Evolutionary conservation across 2,888 invertebrate genomes (phyloP), one percentile per base, ranked within the genome.

Genomic region (Oligia strigilis): DNA sequence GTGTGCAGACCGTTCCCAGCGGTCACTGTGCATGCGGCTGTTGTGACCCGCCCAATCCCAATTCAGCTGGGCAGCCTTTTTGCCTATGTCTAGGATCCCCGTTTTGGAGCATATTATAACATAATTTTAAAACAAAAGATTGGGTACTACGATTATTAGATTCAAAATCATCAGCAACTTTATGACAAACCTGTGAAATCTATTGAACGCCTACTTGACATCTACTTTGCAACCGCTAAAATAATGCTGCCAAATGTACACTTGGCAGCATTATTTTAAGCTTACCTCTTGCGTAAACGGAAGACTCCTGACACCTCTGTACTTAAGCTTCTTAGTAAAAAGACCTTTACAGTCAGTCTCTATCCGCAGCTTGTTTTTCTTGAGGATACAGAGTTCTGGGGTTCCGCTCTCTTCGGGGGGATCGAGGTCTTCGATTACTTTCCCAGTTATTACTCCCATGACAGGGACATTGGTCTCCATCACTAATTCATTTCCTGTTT

Each of bases 311-410:
- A 91, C 83, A 1, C 96, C 95, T 72, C 96, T 91, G 72, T 96
- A 96, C 86, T 96, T 96, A 17, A 95, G 86, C 65, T 91, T 93
- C 79, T 91, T 94, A 0, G 84, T 73, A 72, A 92, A 95, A 0
- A 88, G 62, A 14, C 92, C 92, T 19, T 78, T 86, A 0, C 64
- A n/a, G 29, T 95, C 95, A 17, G 82, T 90, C 3, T 91, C 86
- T 0, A 88, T 29, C 13, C 94, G 87, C 14, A 92, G 78, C 78
- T 91, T 90, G 9, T 92, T 84, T 73, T 94, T 95, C 77, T 92
- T 93, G 1, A 94, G 81, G 0, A 92, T 92, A 60, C 88, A 89
- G 1, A 95, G 93, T 1, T 92, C 87, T 0, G 90, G 88, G 1
- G 72, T 58, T 17, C 65, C 73, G 0, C 23, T 23, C 1, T 49